Percentiles rank a stretch among this genome's conserved stretches.
phyloP scores from a whole-genome alignment of 2,888 invertebrate genomes.

The Chesias legatella region DNA sequence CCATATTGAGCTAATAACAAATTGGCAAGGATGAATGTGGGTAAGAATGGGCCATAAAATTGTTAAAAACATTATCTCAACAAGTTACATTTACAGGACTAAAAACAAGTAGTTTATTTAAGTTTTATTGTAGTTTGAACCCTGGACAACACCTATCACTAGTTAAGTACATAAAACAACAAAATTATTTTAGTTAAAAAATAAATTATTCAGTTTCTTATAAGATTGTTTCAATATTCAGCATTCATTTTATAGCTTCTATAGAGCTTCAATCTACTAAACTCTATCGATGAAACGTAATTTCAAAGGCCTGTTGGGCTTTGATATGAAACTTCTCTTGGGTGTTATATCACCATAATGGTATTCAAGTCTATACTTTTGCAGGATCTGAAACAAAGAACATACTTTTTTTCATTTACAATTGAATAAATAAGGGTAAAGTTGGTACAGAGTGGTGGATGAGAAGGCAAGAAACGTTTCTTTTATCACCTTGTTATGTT shows the following conservation, averaged over 20 bases:
- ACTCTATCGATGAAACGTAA: constrained; percentile 83
- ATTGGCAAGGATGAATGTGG: no score
- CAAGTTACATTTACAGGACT: no score
- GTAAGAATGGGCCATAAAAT: no score
- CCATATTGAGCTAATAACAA: no score
- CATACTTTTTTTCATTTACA: not conserved
- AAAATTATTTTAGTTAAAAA: constrained; percentile 2
- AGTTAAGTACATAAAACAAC: constrained; percentile 4
- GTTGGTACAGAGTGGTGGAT: no score
- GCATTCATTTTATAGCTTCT: constrained; percentile 6
- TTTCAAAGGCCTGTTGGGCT: constrained; percentile 81
- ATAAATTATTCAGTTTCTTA: constrained; percentile 16
- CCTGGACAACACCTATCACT: not conserved
- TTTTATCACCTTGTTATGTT: no score
- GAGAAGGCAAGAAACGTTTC: no score
- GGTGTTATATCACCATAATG: constrained; percentile 83
- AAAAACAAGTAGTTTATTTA: no score
- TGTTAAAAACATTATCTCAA: no score
- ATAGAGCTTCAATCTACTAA: constrained; percentile 27
- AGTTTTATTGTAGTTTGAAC: constrained; percentile 3
- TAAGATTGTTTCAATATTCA: constrained; percentile 10
- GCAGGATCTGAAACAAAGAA: constrained; percentile 72
- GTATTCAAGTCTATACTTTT: constrained; percentile 83
- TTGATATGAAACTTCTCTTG: constrained; percentile 78
- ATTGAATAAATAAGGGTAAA: no score